Evolutionary conservation across 2,888 invertebrate species (phyloP), one percentile per base, ranked within the genome.

Genomic region (Trachelus iudaicus): DNA sequence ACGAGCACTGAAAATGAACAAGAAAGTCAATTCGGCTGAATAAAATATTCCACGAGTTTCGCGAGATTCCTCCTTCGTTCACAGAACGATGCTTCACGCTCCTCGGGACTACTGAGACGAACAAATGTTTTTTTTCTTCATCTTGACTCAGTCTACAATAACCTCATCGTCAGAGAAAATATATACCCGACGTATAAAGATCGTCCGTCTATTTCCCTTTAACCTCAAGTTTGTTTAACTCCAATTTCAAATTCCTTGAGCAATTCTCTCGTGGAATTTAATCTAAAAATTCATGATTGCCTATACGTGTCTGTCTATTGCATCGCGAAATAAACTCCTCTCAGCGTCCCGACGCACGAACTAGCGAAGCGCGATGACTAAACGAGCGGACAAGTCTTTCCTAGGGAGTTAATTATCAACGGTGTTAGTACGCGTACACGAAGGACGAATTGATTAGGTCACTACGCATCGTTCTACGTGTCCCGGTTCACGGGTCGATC

Each of bases 381-480:
- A 71, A 71, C 71, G 34, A 71, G 31, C 33, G 71, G 12, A 71
- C 34, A 71, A 71, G 23, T 34, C n/a, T 71, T 80, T 73, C 31
- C 79, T 77, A 77, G 76, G 76, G 69, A 75, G 77, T 80, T 84
- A 85, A 85, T 84, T 78, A 80, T 73, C 73, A 75, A 33, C 68
- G 76, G 80, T 69, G 79, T 82, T 85, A 84, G 83, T 83, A 76
- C 81, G 76, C 82, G 79, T 79, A 74, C 81, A 74, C 83, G 84
- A 83, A 85, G 84, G 84, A 84, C 81, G 78, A 81, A 83, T 85
- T 81, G 82, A 83, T 85, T 86, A 85, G 81, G 83, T n/a, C 78
- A 56, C 40, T 73, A 13, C 34, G 34, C 31, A 69, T n/a, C 73
- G 73, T 73, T 69, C 73, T 73, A 69, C 73, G 73, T 73, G 77